Evolutionary conservation across 2,888 invertebrate genomes (phyloP).

Genomic region (Drosophila seclusa): DNA sequence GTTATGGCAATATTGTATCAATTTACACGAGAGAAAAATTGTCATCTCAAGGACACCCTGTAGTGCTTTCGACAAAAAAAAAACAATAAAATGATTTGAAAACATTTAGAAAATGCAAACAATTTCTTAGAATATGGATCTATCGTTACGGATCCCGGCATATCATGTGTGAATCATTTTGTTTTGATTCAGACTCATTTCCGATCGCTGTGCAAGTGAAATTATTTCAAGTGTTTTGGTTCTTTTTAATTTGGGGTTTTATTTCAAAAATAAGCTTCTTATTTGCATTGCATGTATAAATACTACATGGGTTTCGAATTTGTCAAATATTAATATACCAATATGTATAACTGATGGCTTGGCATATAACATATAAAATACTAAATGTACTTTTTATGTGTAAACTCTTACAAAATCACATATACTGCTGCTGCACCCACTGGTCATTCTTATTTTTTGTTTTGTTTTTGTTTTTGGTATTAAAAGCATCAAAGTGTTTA

Average conservation of each 20-base stretch:
- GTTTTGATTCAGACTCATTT: not conserved
- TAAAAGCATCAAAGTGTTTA: conserved; percentile 57
- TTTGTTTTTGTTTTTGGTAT: conserved; percentile 55
- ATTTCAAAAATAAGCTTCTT: conserved; percentile 22
- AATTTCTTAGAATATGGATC: not conserved
- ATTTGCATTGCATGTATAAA: not conserved
- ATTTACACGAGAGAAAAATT: not conserved
- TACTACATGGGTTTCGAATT: conserved; percentile 6
- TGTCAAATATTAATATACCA: conserved; percentile 6
- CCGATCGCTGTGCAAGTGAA: not conserved
- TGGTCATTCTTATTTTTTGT: conserved; percentile 1
- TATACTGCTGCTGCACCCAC: conserved; percentile 24
- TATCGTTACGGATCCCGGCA: not conserved
- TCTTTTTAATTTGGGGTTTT: not conserved
- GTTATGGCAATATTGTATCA: not conserved
- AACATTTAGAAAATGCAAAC: not conserved
- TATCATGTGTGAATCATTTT: not conserved
- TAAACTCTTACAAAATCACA: conserved; percentile 70
- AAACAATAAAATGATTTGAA: not conserved
- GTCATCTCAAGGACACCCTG: too few relatives aligned
- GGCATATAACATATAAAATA: conserved; percentile 20
- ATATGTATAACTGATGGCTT: conserved; percentile 5
- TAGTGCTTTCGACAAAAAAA: not conserved
- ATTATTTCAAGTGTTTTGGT: not conserved
- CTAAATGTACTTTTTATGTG: conserved; percentile 31